Evolutionary conservation across 2,113 vertebrate genomes (phyloP), one percentile per base, ranked within the genome.

Genomic region (Chlamydotis undulata): DNA sequence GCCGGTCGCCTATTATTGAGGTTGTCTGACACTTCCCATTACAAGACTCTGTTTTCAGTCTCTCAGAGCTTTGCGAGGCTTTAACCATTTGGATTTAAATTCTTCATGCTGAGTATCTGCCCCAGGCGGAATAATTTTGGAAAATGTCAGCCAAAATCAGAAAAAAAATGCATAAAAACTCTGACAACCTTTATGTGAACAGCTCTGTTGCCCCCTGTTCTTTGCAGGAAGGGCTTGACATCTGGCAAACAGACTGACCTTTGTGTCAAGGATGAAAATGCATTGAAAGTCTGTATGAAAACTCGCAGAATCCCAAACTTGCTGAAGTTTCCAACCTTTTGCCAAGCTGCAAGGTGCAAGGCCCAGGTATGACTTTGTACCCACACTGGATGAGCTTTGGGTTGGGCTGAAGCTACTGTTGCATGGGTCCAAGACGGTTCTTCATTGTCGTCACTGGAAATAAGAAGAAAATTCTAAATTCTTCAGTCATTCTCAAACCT

Each of bases 11-110:
- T 28, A 15, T 78, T 96, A 93, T 19, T 94, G 79, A 91, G 81
- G 81, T 91, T 91, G 81, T 79, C 95, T 96, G 96, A 96, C 94
- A 96, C 90, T 97, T 95, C 94, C 94, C 86, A 96, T 96, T 96
- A 95, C 90, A 91, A 93, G 76, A 45, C 57, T 71, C 93, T 95
- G 92, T 92, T 50, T 96, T 97, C 96, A 97, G 73, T 84, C 87
- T 39, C 77, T 95, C 69, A 87, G 80, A 71, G 65, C 53, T 94
- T 87, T 96, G 90, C 94, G 94, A 96, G 60, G 88, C 64, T 84
- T 90, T 84, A 90, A 87, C 86, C 73, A 89, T 95, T 94, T 75
- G 80, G 60, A 95, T 96, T 95, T 91, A 90, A 94, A 94, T 94
- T 89, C 92, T 96, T 93, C 90, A 89, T 92, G 93, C 90, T 53